Evolutionary conservation across 2,797 vertebrate genomes (phyloP), one percentile per base, ranked within the genome.

Genomic region (Spizella passerina): DNA sequence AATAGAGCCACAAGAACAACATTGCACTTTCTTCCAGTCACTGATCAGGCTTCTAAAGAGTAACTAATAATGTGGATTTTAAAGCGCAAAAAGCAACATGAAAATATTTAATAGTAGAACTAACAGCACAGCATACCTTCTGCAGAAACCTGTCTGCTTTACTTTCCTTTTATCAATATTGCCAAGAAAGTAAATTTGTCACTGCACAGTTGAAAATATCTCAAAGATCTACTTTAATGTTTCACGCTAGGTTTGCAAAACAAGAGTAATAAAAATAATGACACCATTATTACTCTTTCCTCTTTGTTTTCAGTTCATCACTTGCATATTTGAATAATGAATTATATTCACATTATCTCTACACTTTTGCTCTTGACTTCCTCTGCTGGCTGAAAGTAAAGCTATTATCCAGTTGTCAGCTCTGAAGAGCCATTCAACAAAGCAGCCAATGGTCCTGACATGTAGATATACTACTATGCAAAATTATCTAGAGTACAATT

Each of bases 281-380:
- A 99, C 98, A 98, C 98, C 98, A 98, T 99, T 99, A 98, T 99
- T 98, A 97, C 97, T 98, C 98, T 98, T 98, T 97, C 97, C 97
- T 98, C 98, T 98, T 98, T 98, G 98, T 98, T 98, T 98, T 98
- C 98, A 96, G 98, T 97, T 97, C 98, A 97, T 98, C 98, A 98
- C 98, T 98, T 98, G 98, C 98, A 98, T 98, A 98, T 99, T 99
- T 99, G 98, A 99, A 99, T 99, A 99, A 99, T 99, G 99, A 99
- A 99, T 99, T 99, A 99, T 99, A 98, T 98, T 99, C 98, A 98
- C 98, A 99, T 99, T 99, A 99, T 98, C 98, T 98, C 97, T 98
- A 98, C 97, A 98, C 97, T 98, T 98, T 98, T 98, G 98, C 98
- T 98, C 98, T 98, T 98, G 98, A 99, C 97, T 98, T 98, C 97